Conservation (phyloP, 2,113 vertebrate genomes). For the Bubalus kerabau region DNA sequence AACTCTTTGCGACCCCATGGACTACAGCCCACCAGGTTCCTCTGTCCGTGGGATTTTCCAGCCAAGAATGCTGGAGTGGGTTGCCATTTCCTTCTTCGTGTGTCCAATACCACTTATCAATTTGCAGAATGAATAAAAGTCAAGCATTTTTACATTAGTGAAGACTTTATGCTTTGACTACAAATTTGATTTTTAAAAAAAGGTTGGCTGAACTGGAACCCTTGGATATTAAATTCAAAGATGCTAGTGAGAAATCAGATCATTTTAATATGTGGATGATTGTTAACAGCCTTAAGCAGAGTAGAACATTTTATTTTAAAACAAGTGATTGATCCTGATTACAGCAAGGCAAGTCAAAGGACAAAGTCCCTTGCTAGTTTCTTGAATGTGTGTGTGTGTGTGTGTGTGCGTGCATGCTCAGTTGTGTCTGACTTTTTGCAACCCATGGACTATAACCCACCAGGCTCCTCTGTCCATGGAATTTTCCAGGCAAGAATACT, state of each 20-base stretch:
- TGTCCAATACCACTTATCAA: not conserved
- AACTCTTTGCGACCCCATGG: no score
- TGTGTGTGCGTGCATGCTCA: not conserved
- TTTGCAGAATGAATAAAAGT: not conserved
- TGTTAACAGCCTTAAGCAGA: conserved; percentile 21
- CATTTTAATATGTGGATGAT: conserved; percentile 25
- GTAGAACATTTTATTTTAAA: conserved; percentile 34
- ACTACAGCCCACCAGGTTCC: no score
- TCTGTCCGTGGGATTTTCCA: no score
- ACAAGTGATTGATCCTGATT: conserved; percentile 17
- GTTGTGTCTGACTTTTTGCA: not conserved
- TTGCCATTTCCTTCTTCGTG: not conserved
- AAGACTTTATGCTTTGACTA: not conserved
- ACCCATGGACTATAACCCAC: not conserved
- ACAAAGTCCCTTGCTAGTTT: not conserved
- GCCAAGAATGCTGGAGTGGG: no score
- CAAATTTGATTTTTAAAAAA: not conserved
- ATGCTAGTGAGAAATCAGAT: conserved; percentile 17
- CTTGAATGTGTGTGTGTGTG: not conserved
- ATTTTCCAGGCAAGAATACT: not conserved
- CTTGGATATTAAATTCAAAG: conserved; percentile 25
- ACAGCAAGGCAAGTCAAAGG: not conserved
- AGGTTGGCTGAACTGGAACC: not conserved
- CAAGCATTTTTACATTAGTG: not conserved
- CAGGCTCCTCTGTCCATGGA: not conserved